Evolutionary conservation across 1,140 invertebrate species (phyloP).

Genomic region (Hestina assimilis): DNA sequence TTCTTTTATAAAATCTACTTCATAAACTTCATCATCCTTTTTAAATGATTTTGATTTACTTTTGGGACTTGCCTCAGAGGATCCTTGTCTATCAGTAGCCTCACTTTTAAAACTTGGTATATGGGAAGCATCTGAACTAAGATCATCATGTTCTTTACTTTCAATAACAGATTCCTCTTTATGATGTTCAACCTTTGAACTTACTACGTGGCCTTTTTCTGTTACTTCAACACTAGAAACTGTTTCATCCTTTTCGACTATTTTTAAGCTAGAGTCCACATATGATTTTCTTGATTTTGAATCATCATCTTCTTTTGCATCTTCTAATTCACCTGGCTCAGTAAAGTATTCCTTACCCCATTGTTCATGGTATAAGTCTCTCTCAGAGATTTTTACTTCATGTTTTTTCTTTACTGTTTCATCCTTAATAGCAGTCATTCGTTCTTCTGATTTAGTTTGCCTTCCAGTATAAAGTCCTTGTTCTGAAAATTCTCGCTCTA

Average conservation of each 20-base stretch:
- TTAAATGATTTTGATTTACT: conserved; percentile 72
- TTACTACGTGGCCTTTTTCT: conserved; percentile 73
- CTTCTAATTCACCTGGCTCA: conserved; percentile 69
- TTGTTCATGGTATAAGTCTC: conserved; percentile 75
- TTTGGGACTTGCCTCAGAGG: conserved; percentile 68
- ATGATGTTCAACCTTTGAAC: conserved; percentile 69
- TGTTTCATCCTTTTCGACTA: conserved; percentile 73
- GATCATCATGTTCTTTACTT: conserved; percentile 76
- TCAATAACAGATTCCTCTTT: conserved; percentile 77
- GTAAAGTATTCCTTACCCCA: conserved; percentile 79
- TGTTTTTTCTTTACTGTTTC: conserved; percentile 73
- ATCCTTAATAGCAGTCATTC: conserved; percentile 75
- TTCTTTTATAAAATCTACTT: conserved; percentile 78
- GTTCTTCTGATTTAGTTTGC: conserved; percentile 77
- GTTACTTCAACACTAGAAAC: conserved; percentile 67
- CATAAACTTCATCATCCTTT: conserved; percentile 75
- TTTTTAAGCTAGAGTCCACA: conserved; percentile 68
- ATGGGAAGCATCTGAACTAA: conserved; percentile 75
- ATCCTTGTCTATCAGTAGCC: conserved; percentile 60
- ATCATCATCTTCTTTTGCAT: conserved; percentile 67
- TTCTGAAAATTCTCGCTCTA: conserved; percentile 70
- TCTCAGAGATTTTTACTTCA: conserved; percentile 76
- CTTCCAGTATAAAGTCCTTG: conserved; percentile 73
- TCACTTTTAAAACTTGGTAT: conserved; percentile 76
- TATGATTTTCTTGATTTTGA: conserved; percentile 57